These are phyloP conservation scores for Zoanthus solanderi DNA, from an alignment of 92 coral and sea anemone genomes.

Conservation along the genomic window DNA sequence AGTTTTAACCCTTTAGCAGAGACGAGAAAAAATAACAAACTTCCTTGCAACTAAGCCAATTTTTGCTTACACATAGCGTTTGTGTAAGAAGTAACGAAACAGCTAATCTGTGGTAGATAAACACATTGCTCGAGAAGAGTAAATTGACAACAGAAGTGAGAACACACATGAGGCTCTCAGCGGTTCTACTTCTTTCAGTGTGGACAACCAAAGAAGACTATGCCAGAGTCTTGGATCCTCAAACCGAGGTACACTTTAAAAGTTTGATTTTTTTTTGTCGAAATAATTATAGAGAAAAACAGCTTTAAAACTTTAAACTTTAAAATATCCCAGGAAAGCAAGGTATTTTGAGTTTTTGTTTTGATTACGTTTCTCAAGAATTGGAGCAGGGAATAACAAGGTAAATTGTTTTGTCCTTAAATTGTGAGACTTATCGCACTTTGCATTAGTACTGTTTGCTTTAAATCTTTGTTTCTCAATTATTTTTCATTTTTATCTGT, in stretches of 20 bases:
- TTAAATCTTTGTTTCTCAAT: slow-evolving; percentile 10
- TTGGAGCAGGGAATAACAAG: slow-evolving; percentile 22
- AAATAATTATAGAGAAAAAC: neutral
- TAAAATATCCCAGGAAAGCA: neutral
- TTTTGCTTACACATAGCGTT: neutral
- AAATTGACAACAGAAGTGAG: neutral
- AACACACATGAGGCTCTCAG: neutral
- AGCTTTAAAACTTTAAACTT: neutral
- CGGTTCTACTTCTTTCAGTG: neutral
- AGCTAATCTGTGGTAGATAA: neutral
- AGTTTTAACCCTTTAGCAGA: neutral
- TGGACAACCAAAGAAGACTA: slow-evolving; percentile 23
- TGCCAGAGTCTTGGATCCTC: slow-evolving; percentile 40
- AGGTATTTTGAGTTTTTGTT: slow-evolving; percentile 33
- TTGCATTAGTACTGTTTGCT: slow-evolving; percentile 4
- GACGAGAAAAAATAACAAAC: neutral
- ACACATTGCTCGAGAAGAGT: neutral
- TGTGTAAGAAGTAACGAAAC: neutral
- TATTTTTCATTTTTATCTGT: slow-evolving; percentile 16
- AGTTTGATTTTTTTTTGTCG: neutral
- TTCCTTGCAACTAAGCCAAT: neutral
- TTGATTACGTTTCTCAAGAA: slow-evolving; percentile 18
- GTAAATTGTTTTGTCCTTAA: slow-evolving; percentile 19
- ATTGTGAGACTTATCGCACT: slow-evolving; percentile 2
- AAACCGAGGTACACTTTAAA: slow-evolving; percentile 32